Conservation (phyloP, 2,113 vertebrate genomes). For the Hiodon tergisus region DNA sequence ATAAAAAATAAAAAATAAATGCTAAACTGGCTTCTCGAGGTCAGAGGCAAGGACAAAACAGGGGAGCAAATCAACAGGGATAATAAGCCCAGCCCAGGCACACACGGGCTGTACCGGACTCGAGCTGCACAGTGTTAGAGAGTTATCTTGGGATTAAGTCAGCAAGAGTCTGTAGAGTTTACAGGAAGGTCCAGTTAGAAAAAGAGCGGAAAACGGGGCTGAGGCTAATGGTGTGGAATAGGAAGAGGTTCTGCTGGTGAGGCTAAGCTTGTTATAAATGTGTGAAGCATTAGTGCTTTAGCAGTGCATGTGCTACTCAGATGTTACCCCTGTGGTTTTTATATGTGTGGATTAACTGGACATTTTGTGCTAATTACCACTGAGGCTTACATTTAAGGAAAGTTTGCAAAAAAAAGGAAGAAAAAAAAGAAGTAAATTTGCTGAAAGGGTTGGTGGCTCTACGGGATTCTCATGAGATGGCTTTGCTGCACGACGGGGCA, state of each 20-base stretch:
- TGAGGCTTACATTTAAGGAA: constrained; percentile 9
- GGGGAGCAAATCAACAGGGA: no score
- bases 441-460: neutral
- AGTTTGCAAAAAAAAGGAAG: no score
- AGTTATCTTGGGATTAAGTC: neutral
- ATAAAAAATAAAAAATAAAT: no score
- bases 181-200: neutral
- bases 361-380: neutral
- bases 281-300: neutral
- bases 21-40: no score
- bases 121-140: neutral
- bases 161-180: neutral
- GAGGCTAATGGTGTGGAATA: neutral
- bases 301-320: neutral
- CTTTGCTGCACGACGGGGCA: no score
- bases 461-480: neutral
- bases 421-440: neutral
- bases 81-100: no score
- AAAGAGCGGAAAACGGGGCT: neutral
- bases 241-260: neutral
- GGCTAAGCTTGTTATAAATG: neutral
- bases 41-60: no score
- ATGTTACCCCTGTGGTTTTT: neutral
- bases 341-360: neutral
- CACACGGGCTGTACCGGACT: neutral